Base-by-base conservation (phyloP, 2,113 vertebrate species). In the Pelmatolapia mariae region DNA sequence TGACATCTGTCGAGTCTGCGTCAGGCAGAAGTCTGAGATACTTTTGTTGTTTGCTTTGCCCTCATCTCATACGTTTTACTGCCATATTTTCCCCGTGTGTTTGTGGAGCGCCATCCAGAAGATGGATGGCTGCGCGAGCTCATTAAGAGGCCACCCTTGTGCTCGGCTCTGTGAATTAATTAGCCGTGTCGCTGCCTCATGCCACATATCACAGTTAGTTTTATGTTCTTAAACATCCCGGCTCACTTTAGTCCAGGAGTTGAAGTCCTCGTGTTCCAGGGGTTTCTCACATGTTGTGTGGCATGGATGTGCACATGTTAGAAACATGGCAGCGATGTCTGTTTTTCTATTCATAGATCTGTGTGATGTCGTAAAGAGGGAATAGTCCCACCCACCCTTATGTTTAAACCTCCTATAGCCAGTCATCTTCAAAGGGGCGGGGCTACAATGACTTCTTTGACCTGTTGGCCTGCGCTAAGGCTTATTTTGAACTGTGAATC, bases 61-160 rank as follows among this genome's bases (percentile, higher is more conserved):
- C 4, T 76, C 24, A 29, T 47, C 40, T 76, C 40, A 47, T 10
- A 16, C 4, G 5, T 54, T 47, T 78, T 24, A 31, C n/a, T 56
- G 2, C 29, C 85, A 54, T 82, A 26, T 56, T 66, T 31, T 29
- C 9, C 29, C 56, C 26, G 18, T 50, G 47, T 47, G 47, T 85
- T 85, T 71, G 57, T 86, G 59, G 43, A 15, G 24, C 36, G 86
- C 43, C 71, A 33, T 83, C 47, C 83, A 83, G 40, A 86, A 86
- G 83, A 91, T 79, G 76, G 88, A 89, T 87, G 88, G 53, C 43
- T 86, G 83, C 38, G 57, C 50, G 6, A 83, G 80, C 85, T 91
- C 90, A 89, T 91, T 91, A 87, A 81, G 61, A 82, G 76, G 80
- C 86, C 83, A 80, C 86, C 83, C 50, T 33, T 59, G 80, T 90